Evolutionary conservation across 35 echinoderm and acorn worm genomes (phyloP).

Genomic region (Stichopus chloronotus): DNA sequence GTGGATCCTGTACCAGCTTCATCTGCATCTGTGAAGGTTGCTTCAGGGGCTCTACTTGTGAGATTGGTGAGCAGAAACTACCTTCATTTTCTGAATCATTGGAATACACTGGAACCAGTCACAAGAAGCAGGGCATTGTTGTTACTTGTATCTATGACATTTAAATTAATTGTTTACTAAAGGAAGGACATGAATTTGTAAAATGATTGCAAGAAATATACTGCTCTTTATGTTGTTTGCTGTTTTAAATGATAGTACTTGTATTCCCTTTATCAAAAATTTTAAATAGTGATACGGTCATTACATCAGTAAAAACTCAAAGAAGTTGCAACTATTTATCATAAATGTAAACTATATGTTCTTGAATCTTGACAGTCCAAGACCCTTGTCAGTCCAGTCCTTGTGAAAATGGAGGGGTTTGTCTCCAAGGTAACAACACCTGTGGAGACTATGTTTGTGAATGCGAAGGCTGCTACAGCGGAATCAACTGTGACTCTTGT

Average conservation of each 20-base stretch:
- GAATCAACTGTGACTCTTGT: conserved; percentile 77
- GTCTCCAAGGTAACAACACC: conserved; percentile 35
- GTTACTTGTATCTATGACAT: neutral
- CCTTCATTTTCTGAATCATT: neutral
- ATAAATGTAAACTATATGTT: neutral
- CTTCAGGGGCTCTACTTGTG: conserved; percentile 7
- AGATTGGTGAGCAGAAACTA: neutral
- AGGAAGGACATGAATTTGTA: too few relatives aligned
- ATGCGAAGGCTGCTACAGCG: conserved; percentile 73
- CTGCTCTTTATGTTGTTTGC: too few relatives aligned
- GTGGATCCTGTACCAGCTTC: conserved; percentile 17
- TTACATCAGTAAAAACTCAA: too few relatives aligned
- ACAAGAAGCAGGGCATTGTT: too few relatives aligned
- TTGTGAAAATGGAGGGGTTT: conserved; percentile 55
- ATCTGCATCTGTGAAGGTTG: conserved; percentile 35
- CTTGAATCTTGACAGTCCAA: neutral
- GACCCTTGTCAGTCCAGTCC: conserved; percentile 23
- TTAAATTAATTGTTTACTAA: neutral
- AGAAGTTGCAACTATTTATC: neutral
- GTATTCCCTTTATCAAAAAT: too few relatives aligned
- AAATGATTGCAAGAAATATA: too few relatives aligned
- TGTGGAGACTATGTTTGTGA: conserved; percentile 76
- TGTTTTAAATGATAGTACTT: too few relatives aligned
- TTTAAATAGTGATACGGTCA: too few relatives aligned
- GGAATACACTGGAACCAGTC: too few relatives aligned